Conservation (phyloP, 2,797 vertebrate genomes). For the Scarus forsteni region DNA sequence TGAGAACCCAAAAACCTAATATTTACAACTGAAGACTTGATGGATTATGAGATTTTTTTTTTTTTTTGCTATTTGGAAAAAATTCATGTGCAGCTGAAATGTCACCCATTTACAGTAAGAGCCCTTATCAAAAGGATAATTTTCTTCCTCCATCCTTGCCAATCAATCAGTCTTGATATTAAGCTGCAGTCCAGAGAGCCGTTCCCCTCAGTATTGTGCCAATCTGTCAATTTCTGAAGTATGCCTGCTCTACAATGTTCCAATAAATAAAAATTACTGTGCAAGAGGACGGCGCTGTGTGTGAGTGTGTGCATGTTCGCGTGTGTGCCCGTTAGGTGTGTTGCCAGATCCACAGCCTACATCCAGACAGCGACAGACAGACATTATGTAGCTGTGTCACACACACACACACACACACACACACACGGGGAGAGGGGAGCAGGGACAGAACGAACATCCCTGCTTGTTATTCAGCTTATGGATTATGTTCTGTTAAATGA, state of each 20-base stretch:
- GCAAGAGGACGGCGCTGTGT: conserved; percentile 59
- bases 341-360: conserved; percentile 71
- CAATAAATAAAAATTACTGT: conserved; percentile 72
- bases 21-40: conserved; percentile 1
- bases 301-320: conserved; percentile 30
- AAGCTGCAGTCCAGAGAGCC: conserved; percentile 57
- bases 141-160: conserved; percentile 42
- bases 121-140: conserved; percentile 22
- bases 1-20: background rate
- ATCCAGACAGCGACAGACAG: conserved; percentile 76
- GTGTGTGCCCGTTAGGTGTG: conserved; percentile 29
- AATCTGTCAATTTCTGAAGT: conserved; percentile 75
- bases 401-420: conserved; percentile 58
- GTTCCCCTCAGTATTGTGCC: conserved; percentile 55
- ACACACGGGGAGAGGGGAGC: conserved; percentile 53
- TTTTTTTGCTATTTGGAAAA: background rate
- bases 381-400: conserved; percentile 73
- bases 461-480: conserved; percentile 78
- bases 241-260: conserved; percentile 65
- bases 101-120: conserved; percentile 32
- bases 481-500: conserved; percentile 81
- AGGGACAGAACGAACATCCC: conserved; percentile 61
- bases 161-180: conserved; percentile 62
- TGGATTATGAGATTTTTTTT: background rate
- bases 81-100: conserved; percentile 13